Percentiles rank a stretch among this genome's conserved stretches.
phyloP scores from a whole-genome alignment of 2,888 invertebrate species.

The Isotomurus palustris region DNA sequence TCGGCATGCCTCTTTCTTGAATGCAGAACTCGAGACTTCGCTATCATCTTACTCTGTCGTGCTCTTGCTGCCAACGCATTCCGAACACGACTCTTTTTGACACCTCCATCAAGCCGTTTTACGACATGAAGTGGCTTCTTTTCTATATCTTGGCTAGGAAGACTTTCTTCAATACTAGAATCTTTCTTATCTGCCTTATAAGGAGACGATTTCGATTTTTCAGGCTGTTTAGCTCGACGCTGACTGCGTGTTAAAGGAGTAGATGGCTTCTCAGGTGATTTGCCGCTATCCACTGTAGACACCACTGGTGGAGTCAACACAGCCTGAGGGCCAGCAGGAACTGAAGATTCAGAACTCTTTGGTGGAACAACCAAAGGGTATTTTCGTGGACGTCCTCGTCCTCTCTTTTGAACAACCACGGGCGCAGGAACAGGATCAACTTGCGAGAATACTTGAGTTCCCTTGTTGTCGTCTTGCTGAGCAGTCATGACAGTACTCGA shows the following conservation, averaged over 20 bases:
- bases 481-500: neutral
- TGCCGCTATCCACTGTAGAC: neutral
- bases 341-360: too few relatives aligned
- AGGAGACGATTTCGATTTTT: too few relatives aligned
- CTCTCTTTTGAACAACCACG: neutral
- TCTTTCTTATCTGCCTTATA: too few relatives aligned
- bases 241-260: neutral
- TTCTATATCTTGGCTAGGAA: neutral
- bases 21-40: conserved; percentile 7
- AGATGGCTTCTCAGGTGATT: neutral
- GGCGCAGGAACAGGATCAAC: too few relatives aligned
- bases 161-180: too few relatives aligned
- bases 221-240: neutral
- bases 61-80: conserved; percentile 1
- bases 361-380: too few relatives aligned
- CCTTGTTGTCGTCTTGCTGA: too few relatives aligned
- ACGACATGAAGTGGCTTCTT: neutral
- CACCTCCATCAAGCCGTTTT: neutral
- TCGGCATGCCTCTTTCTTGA: too few relatives aligned
- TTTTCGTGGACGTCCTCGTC: neutral
- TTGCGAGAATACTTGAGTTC: too few relatives aligned
- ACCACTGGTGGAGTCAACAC: too few relatives aligned
- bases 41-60: conserved; percentile 7
- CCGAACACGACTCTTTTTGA: neutral
- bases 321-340: too few relatives aligned